A percentile compares a stretch with the other conserved stretches of the same genome.
phyloP scores from a whole-genome alignment of 2,797 vertebrate species.

The Anguilla anguilla region DNA sequence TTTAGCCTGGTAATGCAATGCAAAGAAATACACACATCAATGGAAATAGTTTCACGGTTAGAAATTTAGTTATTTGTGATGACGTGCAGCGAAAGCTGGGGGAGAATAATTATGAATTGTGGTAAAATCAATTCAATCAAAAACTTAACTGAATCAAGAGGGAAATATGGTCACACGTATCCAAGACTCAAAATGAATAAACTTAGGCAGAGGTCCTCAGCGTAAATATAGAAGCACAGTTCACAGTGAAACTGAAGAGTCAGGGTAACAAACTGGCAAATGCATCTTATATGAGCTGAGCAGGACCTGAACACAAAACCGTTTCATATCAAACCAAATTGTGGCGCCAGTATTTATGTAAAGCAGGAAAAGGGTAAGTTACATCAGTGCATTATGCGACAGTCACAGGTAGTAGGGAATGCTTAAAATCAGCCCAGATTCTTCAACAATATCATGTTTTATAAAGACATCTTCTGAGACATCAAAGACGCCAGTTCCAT shows the following conservation, averaged over 20 bases:
- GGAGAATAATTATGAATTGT: no score
- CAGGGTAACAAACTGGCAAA: conserved; percentile 7
- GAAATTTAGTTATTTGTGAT: no score
- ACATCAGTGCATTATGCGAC: background rate
- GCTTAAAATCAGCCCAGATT: background rate
- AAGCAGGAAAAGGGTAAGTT: background rate
- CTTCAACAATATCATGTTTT: background rate
- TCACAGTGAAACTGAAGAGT: background rate
- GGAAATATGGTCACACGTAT: background rate
- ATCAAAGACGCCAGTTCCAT: background rate
- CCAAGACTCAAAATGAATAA: background rate
- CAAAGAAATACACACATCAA: no score
- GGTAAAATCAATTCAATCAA: no score
- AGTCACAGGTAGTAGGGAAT: background rate
- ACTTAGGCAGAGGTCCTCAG: background rate
- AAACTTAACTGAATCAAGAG: background rate
- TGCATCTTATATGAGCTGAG: no score
- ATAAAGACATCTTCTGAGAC: background rate
- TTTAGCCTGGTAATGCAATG: no score
- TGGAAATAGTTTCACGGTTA: no score
- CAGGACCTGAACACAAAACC: background rate
- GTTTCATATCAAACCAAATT: background rate
- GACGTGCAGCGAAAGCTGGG: no score
- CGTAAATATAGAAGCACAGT: background rate
- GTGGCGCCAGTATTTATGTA: background rate